phyloP scores from a whole-genome alignment of 1,140 invertebrate species.

The Elysia chlorotica region DNA sequence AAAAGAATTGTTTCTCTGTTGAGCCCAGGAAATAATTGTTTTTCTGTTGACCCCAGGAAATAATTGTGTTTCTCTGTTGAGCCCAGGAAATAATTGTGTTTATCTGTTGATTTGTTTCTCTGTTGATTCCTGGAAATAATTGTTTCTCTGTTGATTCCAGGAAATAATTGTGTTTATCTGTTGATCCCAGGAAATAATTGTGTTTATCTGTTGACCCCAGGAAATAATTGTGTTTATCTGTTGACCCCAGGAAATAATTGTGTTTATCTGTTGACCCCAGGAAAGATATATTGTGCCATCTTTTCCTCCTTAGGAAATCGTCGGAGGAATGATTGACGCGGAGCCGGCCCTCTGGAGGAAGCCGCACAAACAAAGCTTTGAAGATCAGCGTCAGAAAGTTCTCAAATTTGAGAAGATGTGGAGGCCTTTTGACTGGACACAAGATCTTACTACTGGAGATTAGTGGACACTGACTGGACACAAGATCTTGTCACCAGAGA shows the following conservation, averaged over 20 bases:
- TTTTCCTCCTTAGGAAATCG: conserved; percentile 77
- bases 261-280: not conserved
- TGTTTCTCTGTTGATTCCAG: not conserved
- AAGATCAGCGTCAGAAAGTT: conserved; percentile 73
- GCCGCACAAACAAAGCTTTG: conserved; percentile 74
- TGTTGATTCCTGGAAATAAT: not conserved
- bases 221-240: not conserved
- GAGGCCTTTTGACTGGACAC: conserved; percentile 70
- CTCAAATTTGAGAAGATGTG: conserved; percentile 71
- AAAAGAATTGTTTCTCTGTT: not conserved
- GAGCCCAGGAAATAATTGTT: no score
- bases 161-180: not conserved
- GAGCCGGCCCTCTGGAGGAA: conserved; percentile 85
- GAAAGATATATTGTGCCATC: not conserved
- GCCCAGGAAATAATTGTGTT: no score
- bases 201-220: not conserved
- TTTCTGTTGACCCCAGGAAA: no score
- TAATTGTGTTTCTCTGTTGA: no score
- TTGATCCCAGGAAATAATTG: not conserved
- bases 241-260: not conserved
- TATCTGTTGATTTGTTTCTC: not conserved
- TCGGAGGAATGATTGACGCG: conserved; percentile 91
- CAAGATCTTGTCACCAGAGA: no score
- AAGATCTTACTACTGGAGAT: no score
- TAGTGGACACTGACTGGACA: no score